phyloP scores from a whole-genome alignment of 1,140 invertebrate species.

The Drosophila guanche region DNA sequence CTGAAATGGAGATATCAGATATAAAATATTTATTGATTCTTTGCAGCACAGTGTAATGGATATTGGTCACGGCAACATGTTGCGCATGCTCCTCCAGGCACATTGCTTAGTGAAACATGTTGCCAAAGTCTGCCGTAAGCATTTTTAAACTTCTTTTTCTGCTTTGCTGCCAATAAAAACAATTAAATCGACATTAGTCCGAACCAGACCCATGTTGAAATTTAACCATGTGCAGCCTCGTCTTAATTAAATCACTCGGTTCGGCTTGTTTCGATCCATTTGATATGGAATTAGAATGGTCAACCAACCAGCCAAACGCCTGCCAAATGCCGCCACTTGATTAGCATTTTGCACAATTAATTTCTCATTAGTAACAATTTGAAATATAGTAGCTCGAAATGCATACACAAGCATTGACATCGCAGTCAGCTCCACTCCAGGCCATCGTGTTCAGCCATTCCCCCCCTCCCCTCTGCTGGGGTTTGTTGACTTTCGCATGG shows the following conservation, averaged over 20 bases:
- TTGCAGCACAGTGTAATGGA: neutral
- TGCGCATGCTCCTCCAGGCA: neutral
- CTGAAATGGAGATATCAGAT: too few species aligned
- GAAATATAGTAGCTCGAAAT: conserved; percentile 58
- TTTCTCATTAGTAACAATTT: conserved; percentile 76
- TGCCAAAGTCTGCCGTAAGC: conserved; percentile 16
- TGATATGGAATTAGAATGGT: conserved; percentile 26
- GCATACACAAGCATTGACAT: conserved; percentile 50
- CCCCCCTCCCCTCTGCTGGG: neutral
- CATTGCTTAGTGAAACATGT: neutral
- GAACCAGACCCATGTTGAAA: conserved; percentile 22
- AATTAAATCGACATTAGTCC: conserved; percentile 61
- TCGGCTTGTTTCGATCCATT: conserved; percentile 27
- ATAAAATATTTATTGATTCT: too few species aligned
- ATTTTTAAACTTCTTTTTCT: conserved; percentile 9
- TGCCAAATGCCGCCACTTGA: conserved; percentile 43
- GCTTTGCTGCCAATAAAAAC: conserved; percentile 27
- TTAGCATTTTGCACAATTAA: conserved; percentile 72
- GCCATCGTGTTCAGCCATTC: neutral
- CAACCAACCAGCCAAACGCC: neutral
- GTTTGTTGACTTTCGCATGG: conserved; percentile 27
- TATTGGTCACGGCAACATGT: conserved; percentile 6
- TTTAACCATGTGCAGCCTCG: conserved; percentile 16
- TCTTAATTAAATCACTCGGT: conserved; percentile 54
- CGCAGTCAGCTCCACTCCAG: conserved; percentile 22